Evolutionary conservation across 30 jellyfish, hydroid and myxozoan species (phyloP).

Genomic region (Clytia hemisphaerica): DNA sequence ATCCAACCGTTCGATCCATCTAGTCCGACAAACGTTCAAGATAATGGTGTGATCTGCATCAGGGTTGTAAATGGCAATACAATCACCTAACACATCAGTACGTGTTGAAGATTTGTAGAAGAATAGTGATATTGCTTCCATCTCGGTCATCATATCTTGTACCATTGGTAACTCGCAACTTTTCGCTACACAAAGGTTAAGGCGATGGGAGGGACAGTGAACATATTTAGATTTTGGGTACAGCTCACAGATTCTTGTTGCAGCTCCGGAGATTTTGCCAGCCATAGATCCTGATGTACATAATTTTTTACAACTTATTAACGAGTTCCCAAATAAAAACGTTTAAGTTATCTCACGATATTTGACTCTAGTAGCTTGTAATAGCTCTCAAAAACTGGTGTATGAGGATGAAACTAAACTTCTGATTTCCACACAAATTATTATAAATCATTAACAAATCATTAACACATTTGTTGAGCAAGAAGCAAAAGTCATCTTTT

Average conservation of each 20-base stretch:
- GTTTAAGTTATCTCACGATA: too few species aligned
- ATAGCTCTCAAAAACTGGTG: too few species aligned
- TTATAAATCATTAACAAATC: too few species aligned
- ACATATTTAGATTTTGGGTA: constrained; percentile 37
- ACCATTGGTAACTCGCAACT: constrained; percentile 22
- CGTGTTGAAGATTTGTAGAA: not conserved
- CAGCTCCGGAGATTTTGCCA: constrained; percentile 31
- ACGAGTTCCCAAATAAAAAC: too few species aligned
- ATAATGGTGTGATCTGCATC: not conserved
- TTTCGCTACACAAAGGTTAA: constrained; percentile 29
- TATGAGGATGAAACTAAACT: too few species aligned
- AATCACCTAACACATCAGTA: not conserved
- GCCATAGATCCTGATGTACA: too few species aligned
- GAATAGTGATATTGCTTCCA: not conserved
- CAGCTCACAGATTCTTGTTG: not conserved
- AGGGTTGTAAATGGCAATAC: not conserved
- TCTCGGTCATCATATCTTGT: constrained; percentile 29
- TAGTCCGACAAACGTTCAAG: constrained; percentile 47
- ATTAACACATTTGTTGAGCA: too few species aligned
- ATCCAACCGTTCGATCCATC: constrained; percentile 44
- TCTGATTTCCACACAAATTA: too few species aligned
- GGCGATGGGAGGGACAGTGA: constrained; percentile 44
- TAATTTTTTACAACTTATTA: too few species aligned
- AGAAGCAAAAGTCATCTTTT: too few species aligned
- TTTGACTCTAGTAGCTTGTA: too few species aligned